Evolutionary conservation across 1,140 invertebrate species (phyloP).

Genomic region (Stegodyphus dumicola): DNA sequence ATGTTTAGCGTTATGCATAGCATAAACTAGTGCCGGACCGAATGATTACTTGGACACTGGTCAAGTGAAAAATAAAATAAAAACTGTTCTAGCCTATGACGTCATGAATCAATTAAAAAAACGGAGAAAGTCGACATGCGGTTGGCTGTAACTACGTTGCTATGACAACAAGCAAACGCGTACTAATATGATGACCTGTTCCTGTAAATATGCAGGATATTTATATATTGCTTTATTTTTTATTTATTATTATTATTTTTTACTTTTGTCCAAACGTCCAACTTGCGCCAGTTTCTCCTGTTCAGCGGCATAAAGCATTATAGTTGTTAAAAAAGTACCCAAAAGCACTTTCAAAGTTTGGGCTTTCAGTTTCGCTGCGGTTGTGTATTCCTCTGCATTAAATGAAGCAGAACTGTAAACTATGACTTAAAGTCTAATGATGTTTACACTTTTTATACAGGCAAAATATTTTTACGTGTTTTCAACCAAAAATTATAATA

Average conservation of each 20-base stretch:
- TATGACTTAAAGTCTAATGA: no score
- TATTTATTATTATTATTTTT: slow-evolving; percentile 16
- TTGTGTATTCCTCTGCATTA: no score
- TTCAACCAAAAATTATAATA: no score
- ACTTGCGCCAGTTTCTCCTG: neutral
- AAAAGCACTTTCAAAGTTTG: no score
- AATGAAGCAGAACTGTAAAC: no score
- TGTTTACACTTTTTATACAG: no score
- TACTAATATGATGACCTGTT: slow-evolving; percentile 14
- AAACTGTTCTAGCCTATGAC: slow-evolving; percentile 18
- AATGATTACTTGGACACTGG: slow-evolving; percentile 21
- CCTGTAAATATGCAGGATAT: slow-evolving; percentile 42
- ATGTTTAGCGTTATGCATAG: neutral
- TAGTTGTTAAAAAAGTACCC: no score
- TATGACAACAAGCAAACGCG: slow-evolving; percentile 49
- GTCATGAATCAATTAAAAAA: slow-evolving; percentile 57
- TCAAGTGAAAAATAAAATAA: slow-evolving; percentile 25
- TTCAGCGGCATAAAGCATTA: no score
- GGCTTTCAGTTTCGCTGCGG: no score
- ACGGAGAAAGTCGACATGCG: slow-evolving; percentile 26
- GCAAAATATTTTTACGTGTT: no score
- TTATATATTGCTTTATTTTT: slow-evolving; percentile 5
- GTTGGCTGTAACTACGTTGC: slow-evolving; percentile 41
- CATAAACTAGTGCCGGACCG: neutral
- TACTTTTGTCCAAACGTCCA: neutral